phyloP scores from a whole-genome alignment of 2,888 invertebrate species.

The Hecatera dysodea region DNA sequence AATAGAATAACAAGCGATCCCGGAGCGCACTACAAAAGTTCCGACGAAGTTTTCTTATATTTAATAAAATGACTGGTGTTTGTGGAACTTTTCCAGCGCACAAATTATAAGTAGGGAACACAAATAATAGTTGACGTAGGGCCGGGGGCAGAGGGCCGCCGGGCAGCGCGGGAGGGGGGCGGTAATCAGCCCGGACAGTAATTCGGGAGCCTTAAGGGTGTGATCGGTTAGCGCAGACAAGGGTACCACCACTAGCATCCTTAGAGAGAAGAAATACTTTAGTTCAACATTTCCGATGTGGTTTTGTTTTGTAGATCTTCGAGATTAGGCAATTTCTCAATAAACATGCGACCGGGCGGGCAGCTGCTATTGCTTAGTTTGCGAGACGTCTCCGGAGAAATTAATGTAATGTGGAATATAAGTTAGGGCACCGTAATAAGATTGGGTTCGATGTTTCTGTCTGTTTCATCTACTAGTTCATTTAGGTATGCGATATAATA shows the following conservation, averaged over 20 bases:
- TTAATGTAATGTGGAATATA: conserved; percentile 88
- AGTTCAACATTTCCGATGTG: conserved; percentile 89
- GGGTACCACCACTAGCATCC: conserved; percentile 88
- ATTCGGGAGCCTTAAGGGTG: conserved; percentile 90
- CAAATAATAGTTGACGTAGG: conserved; percentile 89
- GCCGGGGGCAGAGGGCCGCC: conserved; percentile 75
- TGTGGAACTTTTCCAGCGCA: conserved; percentile 87
- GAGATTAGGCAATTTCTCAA: conserved; percentile 90
- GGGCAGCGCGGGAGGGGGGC: conserved; percentile 68
- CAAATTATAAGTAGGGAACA: conserved; percentile 89
- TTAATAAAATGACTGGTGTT: conserved; percentile 87
- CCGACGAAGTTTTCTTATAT: conserved; percentile 84
- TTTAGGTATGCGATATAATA: conserved; percentile 75
- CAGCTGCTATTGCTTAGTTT: conserved; percentile 88
- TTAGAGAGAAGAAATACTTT: conserved; percentile 90
- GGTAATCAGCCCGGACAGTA: conserved; percentile 90
- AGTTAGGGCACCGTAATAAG: conserved; percentile 83
- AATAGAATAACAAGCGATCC: conserved; percentile 84
- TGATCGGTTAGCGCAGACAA: conserved; percentile 90
- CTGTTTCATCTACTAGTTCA: conserved; percentile 80
- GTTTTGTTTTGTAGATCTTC: conserved; percentile 90
- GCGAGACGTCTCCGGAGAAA: conserved; percentile 88
- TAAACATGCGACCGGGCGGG: conserved; percentile 87
- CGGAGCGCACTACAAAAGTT: conserved; percentile 83
- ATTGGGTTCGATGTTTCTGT: conserved; percentile 85